Evolutionary conservation across 2,888 invertebrate genomes (phyloP), one percentile per base, ranked within the genome.

Genomic region (Amiota minor): DNA sequence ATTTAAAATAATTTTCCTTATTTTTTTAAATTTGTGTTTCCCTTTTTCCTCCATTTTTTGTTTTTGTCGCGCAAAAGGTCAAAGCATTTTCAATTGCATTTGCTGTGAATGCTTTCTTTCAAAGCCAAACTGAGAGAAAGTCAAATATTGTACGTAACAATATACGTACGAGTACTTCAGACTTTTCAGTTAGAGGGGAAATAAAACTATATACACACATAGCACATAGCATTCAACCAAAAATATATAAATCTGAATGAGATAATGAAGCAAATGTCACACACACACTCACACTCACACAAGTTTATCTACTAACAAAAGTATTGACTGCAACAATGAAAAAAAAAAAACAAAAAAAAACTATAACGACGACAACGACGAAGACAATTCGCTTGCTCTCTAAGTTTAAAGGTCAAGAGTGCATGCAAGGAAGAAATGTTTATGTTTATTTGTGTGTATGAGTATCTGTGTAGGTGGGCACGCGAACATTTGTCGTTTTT

Each of bases 361-460:
- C n/a, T n/a, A 53, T 12, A 12, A 12, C 53, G 2, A n/a, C 53
- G 53, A 50, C 11, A 2, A n/a, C 12, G 6, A 53, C 12, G 53
- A n/a, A 62, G 62, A 62, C 62, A 62, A 45, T 35, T 62, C 62
- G 23, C 62, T 53, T 53, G 11, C 49, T 59, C 9, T 16, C 49
- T 12, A 70, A 70, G 74, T 80, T 85, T 81, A 83, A 83, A 83
- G 86, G 83, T 85, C 86, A 83, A 83, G 83, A 85, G 83, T 85
- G 84, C 84, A 81, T 85, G 84, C 84, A 81, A 55, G 78, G 76
- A 74, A 68, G 18, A 20, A 16, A 50, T 50, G 75, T 64, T 56
- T 35, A 61, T 55, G 71, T 4, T 9, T 3, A 49, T 67, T 16
- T 23, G 35, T 16, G 18, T 35, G 0, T 50, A 16, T 12, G 35